Evolutionary conservation across 2,113 vertebrate genomes (phyloP).

Genomic region (Lasiurus cinereus): DNA sequence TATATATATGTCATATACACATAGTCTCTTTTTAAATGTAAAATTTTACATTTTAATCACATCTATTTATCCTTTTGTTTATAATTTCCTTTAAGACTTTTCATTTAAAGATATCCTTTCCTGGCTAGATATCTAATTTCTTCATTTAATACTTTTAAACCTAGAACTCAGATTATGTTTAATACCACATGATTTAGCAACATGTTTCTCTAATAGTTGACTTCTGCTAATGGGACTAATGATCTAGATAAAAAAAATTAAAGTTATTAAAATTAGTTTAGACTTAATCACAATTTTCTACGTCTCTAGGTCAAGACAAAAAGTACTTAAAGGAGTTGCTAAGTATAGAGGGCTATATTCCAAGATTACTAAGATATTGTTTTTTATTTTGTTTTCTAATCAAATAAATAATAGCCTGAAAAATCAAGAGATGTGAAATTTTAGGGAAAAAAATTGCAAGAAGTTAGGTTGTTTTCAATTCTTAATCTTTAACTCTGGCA

Average conservation of each 20-base stretch:
- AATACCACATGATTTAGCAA: neutral
- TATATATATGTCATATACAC: neutral
- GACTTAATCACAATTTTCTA: neutral
- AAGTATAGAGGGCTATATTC: neutral
- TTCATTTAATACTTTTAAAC: slow-evolving; percentile 5
- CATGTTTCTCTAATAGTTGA: neutral
- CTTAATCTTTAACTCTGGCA: neutral
- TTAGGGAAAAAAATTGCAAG: neutral
- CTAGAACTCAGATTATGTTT: neutral
- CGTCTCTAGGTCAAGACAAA: neutral
- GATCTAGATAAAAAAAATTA: slow-evolving; percentile 16
- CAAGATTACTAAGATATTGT: neutral
- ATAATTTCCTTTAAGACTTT: slow-evolving; percentile 23
- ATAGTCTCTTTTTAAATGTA: neutral
- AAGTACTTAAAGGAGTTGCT: neutral
- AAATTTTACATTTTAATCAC: slow-evolving; percentile 6
- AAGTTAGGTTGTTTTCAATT: neutral
- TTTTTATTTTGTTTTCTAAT: slow-evolving; percentile 3
- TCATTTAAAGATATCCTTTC: neutral
- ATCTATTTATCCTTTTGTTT: neutral
- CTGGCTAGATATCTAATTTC: neutral
- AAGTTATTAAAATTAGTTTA: slow-evolving; percentile 50
- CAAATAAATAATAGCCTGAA: neutral
- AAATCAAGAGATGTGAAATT: slow-evolving; percentile 8
- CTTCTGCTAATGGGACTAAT: neutral